These are phyloP conservation scores for Chirona hameri DNA, from an alignment of 2,888 invertebrate genomes.

Conservation along the genomic window DNA sequence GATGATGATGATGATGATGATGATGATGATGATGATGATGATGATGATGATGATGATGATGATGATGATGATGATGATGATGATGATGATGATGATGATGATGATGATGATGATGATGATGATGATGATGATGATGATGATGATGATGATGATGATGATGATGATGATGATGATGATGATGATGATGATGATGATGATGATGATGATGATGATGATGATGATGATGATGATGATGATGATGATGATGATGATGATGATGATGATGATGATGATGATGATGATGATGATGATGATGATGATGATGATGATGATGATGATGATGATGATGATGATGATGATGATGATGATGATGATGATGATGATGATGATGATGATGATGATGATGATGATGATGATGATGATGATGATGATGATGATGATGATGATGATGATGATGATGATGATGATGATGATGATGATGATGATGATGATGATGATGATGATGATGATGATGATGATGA, in stretches of 20 bases:
- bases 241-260: conserved; percentile 22
- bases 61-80: conserved; percentile 22
- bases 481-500: conserved; percentile 22
- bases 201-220: conserved; percentile 22
- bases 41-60: conserved; percentile 22
- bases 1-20: conserved; percentile 22
- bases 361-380: conserved; percentile 22
- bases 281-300: conserved; percentile 22
- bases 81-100: conserved; percentile 22
- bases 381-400: conserved; percentile 22
- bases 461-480: conserved; percentile 22
- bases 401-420: conserved; percentile 22
- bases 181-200: conserved; percentile 22
- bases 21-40: conserved; percentile 22
- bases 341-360: conserved; percentile 22
- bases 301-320: conserved; percentile 22
- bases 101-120: conserved; percentile 22
- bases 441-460: conserved; percentile 22
- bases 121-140: conserved; percentile 22
- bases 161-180: conserved; percentile 22
- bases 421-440: conserved; percentile 22
- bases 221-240: conserved; percentile 22
- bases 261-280: conserved; percentile 22
- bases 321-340: conserved; percentile 22
- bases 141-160: conserved; percentile 22